Evolutionary conservation across 2,888 invertebrate genomes (phyloP).

Genomic region (Azorinus chamasolen): DNA sequence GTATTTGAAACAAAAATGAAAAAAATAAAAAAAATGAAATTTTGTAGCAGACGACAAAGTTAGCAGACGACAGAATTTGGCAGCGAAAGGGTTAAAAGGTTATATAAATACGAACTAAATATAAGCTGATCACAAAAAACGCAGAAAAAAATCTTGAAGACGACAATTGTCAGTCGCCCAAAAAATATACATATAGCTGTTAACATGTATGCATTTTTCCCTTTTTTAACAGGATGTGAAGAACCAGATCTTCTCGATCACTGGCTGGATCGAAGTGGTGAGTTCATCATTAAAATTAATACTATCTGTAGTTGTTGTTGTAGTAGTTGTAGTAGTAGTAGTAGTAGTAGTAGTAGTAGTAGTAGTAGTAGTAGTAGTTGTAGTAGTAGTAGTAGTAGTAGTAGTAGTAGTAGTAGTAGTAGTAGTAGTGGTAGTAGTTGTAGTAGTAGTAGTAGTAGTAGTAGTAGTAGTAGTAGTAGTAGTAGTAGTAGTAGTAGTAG

Average conservation of each 20-base stretch:
- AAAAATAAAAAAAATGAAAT: too few species aligned
- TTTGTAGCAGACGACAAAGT: too few species aligned
- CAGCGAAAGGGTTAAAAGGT: too few species aligned
- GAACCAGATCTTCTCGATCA: neutral
- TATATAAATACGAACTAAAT: too few species aligned
- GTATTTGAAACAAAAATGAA: too few species aligned
- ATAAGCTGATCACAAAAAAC: too few species aligned
- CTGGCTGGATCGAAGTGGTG: neutral
- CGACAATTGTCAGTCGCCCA: too few species aligned
- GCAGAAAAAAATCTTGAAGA: too few species aligned
- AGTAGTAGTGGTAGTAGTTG: conserved; percentile 6
- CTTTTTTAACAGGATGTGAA: neutral
- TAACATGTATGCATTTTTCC: too few species aligned
- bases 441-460: conserved; percentile 10
- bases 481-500: conserved; percentile 13
- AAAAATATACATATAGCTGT: too few species aligned
- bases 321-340: conserved; percentile 4
- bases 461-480: conserved; percentile 13
- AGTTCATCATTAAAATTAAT: neutral
- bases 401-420: neutral
- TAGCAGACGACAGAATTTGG: too few species aligned
- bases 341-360: conserved; percentile 2
- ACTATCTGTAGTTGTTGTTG: neutral
- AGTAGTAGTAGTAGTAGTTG: conserved; percentile 9
- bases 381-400: conserved; percentile 2